phyloP scores from a whole-genome alignment of 2,888 invertebrate genomes.

The Coenonympha arcania region DNA sequence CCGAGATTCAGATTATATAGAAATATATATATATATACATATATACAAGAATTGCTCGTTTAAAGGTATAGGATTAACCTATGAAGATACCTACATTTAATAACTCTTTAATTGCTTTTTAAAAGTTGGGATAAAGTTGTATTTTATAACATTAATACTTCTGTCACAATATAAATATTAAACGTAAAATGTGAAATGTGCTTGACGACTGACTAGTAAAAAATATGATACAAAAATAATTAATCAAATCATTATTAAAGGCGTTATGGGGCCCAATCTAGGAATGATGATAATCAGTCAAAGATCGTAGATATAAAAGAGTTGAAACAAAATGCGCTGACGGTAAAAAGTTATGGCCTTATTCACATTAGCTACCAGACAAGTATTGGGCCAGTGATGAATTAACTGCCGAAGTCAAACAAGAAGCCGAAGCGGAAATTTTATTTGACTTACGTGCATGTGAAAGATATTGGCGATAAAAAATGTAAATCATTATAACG shows the following conservation, averaged over 20 bases:
- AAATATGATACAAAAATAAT: constrained; percentile 8
- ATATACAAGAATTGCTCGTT: no score
- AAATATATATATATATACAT: no score
- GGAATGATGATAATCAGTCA: background rate
- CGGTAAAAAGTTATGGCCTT: constrained; percentile 6
- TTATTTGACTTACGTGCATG: background rate
- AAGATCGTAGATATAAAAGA: constrained; percentile 5
- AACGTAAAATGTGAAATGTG: background rate
- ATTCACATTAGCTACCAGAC: constrained; percentile 7
- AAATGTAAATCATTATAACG: background rate
- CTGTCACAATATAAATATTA: constrained; percentile 15
- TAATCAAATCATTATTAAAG: constrained; percentile 9
- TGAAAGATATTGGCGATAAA: background rate
- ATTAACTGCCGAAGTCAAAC: constrained; percentile 1
- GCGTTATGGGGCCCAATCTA: background rate
- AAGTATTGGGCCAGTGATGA: background rate
- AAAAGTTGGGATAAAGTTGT: background rate
- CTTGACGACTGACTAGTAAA: no score
- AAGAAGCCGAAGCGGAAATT: background rate
- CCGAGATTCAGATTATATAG: no score
- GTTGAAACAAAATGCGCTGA: constrained; percentile 7
- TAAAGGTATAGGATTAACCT: no score
- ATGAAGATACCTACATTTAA: no score
- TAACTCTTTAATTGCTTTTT: background rate
- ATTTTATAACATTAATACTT: constrained; percentile 6